Percentiles rank a stretch among this genome's conserved stretches.
Conservation (phyloP, 2,113 vertebrate genomes). For the Muscicapa adusta region DNA sequence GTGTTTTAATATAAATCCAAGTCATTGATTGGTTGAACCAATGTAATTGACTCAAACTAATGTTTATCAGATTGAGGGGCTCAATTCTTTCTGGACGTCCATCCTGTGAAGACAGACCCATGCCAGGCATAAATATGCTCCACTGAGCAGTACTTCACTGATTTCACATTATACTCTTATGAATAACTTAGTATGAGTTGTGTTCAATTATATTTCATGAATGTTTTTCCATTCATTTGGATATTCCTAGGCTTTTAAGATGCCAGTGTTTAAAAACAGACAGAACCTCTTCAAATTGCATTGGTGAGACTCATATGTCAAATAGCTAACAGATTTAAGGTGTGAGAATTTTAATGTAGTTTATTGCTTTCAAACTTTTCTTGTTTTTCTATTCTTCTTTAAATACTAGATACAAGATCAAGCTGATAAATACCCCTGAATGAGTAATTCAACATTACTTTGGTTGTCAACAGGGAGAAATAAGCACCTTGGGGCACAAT, state of each 20-base stretch:
- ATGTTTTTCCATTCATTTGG: neutral
- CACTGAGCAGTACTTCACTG: neutral
- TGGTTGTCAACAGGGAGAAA: neutral
- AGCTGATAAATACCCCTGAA: neutral
- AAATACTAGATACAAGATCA: neutral
- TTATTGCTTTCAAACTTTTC: neutral
- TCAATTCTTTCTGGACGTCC: neutral
- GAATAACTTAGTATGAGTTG: neutral
- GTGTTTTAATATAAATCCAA: slow-evolving; percentile 20
- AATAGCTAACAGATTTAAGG: neutral
- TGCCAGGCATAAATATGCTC: neutral
- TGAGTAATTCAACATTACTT: neutral
- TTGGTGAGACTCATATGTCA: neutral
- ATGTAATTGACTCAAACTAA: neutral
- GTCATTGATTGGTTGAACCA: slow-evolving; percentile 6
- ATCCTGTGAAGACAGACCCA: neutral
- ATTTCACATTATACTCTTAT: neutral
- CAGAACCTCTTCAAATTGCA: neutral
- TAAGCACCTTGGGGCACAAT: neutral
- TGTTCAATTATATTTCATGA: neutral
- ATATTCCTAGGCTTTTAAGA: neutral
- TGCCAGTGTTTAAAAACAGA: fast-evolving
- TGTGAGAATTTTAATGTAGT: neutral
- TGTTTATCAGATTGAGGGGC: neutral
- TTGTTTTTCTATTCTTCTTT: neutral